Percentiles rank a stretch among this genome's conserved stretches.
Conservation (phyloP, 2,797 vertebrate genomes). For the Xyrichtys novacula region DNA sequence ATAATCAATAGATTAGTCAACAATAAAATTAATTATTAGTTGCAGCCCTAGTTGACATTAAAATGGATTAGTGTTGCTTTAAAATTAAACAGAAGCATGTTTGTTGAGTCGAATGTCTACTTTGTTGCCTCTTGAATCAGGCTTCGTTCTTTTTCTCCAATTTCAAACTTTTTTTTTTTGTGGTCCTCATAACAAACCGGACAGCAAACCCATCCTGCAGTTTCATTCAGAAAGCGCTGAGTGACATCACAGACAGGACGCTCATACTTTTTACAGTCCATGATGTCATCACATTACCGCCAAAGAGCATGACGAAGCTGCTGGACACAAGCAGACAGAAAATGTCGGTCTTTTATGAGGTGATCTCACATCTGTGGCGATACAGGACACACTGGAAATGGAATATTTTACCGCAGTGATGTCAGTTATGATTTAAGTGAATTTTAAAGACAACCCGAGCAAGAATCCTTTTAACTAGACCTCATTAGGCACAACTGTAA, state of each 20-base stretch:
- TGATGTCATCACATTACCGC: constrained; percentile 38
- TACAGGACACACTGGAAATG: constrained; percentile 19
- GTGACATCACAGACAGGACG: constrained; percentile 21
- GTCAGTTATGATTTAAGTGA: constrained; percentile 20
- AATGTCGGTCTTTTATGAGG: constrained; percentile 30
- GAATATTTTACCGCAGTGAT: constrained; percentile 19
- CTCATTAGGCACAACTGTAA: background rate
- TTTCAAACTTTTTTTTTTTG: background rate
- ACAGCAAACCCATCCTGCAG: background rate
- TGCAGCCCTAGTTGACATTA: too few relatives aligned
- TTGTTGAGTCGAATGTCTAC: background rate
- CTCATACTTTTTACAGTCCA: constrained; percentile 8
- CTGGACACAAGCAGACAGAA: constrained; percentile 4
- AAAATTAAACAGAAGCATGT: constrained; percentile 7
- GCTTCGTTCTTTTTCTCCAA: constrained; percentile 2
- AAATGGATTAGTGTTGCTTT: constrained; percentile 6
- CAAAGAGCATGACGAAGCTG: background rate
- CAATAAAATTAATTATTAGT: too few relatives aligned
- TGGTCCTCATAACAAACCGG: background rate
- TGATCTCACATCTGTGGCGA: constrained; percentile 30
- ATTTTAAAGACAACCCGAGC: constrained; percentile 16
- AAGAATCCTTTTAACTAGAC: constrained; percentile 7
- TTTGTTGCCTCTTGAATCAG: constrained; percentile 2
- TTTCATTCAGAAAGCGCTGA: background rate
- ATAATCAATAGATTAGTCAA: too few relatives aligned